Evolutionary conservation across 2,797 vertebrate species (phyloP).

Genomic region (Ciconia nigra): DNA sequence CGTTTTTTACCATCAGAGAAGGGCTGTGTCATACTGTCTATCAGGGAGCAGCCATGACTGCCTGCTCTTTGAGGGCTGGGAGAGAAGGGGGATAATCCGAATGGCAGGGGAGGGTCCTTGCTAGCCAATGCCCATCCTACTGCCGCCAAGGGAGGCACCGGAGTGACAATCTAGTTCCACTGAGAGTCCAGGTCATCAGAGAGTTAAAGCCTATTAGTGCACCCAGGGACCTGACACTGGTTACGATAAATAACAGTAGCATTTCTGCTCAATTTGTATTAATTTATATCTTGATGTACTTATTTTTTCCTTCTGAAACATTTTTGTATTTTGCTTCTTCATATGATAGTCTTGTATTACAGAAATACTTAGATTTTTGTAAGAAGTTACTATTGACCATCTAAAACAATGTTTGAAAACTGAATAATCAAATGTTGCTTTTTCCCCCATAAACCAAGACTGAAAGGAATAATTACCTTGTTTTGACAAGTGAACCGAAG

Average conservation of each 20-base stretch:
- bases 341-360: background rate
- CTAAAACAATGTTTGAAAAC: constrained; percentile 21
- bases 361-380: background rate
- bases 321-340: background rate
- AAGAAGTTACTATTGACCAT: background rate
- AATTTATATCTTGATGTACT: background rate
- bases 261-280: background rate
- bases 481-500: constrained; percentile 64
- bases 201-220: background rate
- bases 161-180: rapidly evolving
- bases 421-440: background rate
- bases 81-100: background rate
- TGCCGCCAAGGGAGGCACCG: background rate
- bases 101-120: background rate
- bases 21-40: rapidly evolving
- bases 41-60: background rate
- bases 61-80: background rate
- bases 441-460: constrained; percentile 8
- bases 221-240: background rate
- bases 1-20: background rate
- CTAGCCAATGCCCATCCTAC: background rate
- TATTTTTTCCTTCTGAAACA: background rate
- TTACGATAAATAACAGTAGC: background rate
- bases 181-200: background rate
- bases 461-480: constrained; percentile 54